A percentile compares a stretch with the other conserved stretches of the same genome.
These are phyloP conservation scores for Etheostoma spectabile DNA, from an alignment of 2,113 vertebrate species.

Conservation along the genomic window DNA sequence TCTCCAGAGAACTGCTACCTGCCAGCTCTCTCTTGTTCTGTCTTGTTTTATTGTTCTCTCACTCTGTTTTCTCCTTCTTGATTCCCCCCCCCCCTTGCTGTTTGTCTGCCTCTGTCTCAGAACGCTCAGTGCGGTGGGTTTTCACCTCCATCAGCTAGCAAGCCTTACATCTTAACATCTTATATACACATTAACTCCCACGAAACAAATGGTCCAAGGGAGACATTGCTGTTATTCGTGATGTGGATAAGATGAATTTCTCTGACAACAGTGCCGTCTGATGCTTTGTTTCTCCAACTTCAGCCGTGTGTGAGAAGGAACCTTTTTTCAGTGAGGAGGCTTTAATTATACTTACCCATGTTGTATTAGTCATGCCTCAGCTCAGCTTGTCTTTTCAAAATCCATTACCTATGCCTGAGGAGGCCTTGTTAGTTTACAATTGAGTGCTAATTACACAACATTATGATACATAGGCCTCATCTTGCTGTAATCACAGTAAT, in stretches of 20 bases:
- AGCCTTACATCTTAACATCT: slow-evolving; percentile 13
- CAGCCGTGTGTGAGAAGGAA: slow-evolving; percentile 14
- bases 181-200: slow-evolving; percentile 3
- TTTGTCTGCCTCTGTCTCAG: slow-evolving; percentile 41
- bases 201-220: slow-evolving; percentile 21
- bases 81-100: slow-evolving; percentile 2
- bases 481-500: slow-evolving; percentile 77
- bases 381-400: slow-evolving; percentile 74
- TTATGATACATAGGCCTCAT: slow-evolving; percentile 77
- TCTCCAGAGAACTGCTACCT: slow-evolving; percentile 73
- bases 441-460: slow-evolving; percentile 76
- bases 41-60: slow-evolving; percentile 78
- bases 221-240: slow-evolving; percentile 25
- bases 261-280: slow-evolving; percentile 1
- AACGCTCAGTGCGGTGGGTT: neutral
- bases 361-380: slow-evolving; percentile 75
- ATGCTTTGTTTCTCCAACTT: slow-evolving; percentile 23
- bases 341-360: slow-evolving; percentile 70
- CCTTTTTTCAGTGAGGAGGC: slow-evolving; percentile 36
- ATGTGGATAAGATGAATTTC: slow-evolving; percentile 34
- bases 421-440: slow-evolving; percentile 77
- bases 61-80: slow-evolving; percentile 46
- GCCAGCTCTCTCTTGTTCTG: slow-evolving; percentile 74
- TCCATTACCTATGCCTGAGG: slow-evolving; percentile 79
- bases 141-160: slow-evolving; percentile 40